phyloP scores from a whole-genome alignment of 2,888 invertebrate species.

The Campoplex capitator region DNA sequence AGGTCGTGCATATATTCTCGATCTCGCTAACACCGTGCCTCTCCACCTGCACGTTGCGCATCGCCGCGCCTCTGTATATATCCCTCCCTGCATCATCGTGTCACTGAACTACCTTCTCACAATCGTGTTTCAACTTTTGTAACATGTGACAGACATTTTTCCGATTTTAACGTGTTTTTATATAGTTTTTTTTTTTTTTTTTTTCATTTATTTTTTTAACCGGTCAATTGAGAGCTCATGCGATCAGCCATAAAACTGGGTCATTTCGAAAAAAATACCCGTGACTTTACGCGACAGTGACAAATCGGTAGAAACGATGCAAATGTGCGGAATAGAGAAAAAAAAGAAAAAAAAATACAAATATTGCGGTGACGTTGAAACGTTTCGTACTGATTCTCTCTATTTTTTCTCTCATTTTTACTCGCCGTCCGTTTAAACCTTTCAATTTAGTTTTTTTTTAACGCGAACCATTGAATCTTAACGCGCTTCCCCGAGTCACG shows the following conservation, averaged over 20 bases:
- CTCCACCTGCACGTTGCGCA: conserved; percentile 43
- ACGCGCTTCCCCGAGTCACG: background rate
- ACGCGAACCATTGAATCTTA: background rate
- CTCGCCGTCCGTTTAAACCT: background rate
- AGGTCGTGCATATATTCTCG: conserved; percentile 53
- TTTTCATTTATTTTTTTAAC: background rate
- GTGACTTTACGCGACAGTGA: background rate
- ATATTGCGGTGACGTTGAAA: background rate
- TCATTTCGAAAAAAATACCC: background rate
- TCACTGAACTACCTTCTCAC: conserved; percentile 49
- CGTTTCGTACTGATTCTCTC: background rate
- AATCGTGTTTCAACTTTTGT: background rate
- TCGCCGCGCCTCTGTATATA: conserved; percentile 42
- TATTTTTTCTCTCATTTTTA: background rate
- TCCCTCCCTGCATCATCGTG: conserved; percentile 43
- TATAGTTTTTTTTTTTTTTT: too few species aligned
- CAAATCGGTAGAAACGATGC: background rate
- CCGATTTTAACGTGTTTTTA: background rate
- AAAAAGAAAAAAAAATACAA: background rate
- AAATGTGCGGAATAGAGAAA: too few species aligned
- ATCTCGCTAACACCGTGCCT: background rate
- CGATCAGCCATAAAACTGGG: conserved; percentile 8
- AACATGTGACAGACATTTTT: background rate
- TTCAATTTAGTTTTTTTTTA: background rate
- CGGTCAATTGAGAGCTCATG: background rate